These are phyloP conservation scores for Allygus modestus DNA, from an alignment of 2,888 invertebrate genomes.

Conservation along the genomic window DNA sequence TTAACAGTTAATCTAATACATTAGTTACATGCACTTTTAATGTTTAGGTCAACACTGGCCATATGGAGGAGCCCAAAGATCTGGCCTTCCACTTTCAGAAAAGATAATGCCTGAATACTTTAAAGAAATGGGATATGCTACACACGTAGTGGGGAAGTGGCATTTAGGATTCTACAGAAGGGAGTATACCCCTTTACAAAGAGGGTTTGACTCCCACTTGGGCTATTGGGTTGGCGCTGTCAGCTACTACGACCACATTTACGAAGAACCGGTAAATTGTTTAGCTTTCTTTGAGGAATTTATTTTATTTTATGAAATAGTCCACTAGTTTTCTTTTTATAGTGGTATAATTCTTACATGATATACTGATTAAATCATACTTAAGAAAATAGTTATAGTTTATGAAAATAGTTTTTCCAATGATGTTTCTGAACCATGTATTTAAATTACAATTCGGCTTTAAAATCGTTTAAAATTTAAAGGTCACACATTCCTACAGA, in stretches of 20 bases:
- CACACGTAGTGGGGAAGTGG: constrained; percentile 95
- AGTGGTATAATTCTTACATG: too few species aligned
- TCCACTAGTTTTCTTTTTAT: too few species aligned
- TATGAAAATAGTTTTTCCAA: too few species aligned
- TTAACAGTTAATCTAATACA: not conserved
- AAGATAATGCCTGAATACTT: constrained; percentile 85
- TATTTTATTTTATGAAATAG: too few species aligned
- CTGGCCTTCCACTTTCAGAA: constrained; percentile 82
- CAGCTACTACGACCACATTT: constrained; percentile 85
- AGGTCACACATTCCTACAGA: too few species aligned
- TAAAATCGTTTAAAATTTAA: too few species aligned
- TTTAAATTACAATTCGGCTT: too few species aligned
- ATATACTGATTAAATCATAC: too few species aligned
- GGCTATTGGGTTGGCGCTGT: constrained; percentile 87
- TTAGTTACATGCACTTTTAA: too few species aligned
- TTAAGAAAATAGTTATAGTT: too few species aligned
- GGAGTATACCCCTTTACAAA: constrained; percentile 83
- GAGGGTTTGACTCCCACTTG: constrained; percentile 89
- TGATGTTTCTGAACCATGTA: too few species aligned
- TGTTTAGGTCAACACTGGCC: constrained; percentile 64
- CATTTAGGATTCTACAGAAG: constrained; percentile 87
- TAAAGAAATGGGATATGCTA: constrained; percentile 82
- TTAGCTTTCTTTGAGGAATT: not conserved
- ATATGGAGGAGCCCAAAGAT: constrained; percentile 73
- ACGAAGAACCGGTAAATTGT: constrained; percentile 74